Base-by-base conservation (phyloP, 2,888 invertebrate species). In the Melipona beecheii region DNA sequence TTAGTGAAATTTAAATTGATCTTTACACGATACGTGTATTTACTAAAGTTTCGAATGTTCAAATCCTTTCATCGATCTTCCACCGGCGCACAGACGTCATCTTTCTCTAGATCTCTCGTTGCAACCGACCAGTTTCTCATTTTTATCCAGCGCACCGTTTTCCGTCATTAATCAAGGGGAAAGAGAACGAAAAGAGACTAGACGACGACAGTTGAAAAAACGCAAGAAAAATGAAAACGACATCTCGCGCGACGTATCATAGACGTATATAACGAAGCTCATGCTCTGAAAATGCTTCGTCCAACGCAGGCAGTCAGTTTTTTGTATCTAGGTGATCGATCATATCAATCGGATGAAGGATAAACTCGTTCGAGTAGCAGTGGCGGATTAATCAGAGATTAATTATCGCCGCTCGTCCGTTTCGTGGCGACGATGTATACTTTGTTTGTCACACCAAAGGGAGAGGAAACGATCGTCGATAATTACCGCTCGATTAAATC, bases 401-500 rank as follows among this genome's bases (percentile, higher is more conserved):
- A n/a, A 36, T 36, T 69, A 49, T 68, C 73, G 72, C 78, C 79
- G 74, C 31, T 21, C 17, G 52, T 65, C 50, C 31, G 24, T 72
- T 69, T 15, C 15, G 2, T 11, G 13, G 1, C 27, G 19, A 36
- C 62, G 31, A 64, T 15, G 64, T 70, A 43, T 11, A 43, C 43
- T 11, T 43, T 43, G 36, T 36, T n/a, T 36, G 65, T 69, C 24
- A 50, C 60, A 36, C 36, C 36, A 36, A 36, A 36, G n/a, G 11
- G n/a, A 76, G 49, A 19, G 54, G 9, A 9, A 43, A 43, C 9
- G 43, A 66, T 73, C 72, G 49, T 19, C 21, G 64, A 68, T 73
- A 81, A 81, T 81, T 73, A 73, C 64, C 50, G 58, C 43, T 43
- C 43, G 1, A 43, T 69, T 68, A 60, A 73, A 27, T 69, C 62